Evolutionary conservation across 2,888 invertebrate genomes (phyloP).

Genomic region (Chydorus sphaericus): DNA sequence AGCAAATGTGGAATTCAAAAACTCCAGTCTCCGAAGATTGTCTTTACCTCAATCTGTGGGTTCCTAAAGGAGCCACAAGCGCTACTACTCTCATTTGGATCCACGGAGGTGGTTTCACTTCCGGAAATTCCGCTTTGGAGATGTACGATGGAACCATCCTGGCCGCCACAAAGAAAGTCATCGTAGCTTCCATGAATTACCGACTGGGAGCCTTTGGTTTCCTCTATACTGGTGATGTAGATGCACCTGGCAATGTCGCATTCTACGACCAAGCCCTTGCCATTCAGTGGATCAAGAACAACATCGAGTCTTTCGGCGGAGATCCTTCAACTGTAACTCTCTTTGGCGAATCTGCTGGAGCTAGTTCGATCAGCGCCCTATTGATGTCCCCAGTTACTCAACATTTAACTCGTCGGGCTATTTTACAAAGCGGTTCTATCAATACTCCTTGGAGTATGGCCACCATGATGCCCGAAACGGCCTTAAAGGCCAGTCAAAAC

Average conservation of each 20-base stretch:
- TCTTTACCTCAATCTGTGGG: conserved; percentile 88
- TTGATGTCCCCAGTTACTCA: conserved; percentile 79
- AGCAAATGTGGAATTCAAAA: conserved; percentile 95
- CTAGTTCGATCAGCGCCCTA: too few species aligned
- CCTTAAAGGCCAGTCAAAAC: too few species aligned
- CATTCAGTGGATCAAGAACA: conserved; percentile 82
- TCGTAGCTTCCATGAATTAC: conserved; percentile 93
- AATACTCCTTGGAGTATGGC: conserved; percentile 97
- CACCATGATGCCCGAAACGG: too few species aligned
- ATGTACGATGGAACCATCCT: conserved; percentile 87
- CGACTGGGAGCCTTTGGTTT: conserved; percentile 91
- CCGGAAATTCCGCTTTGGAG: conserved; percentile 79
- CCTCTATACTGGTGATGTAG: conserved; percentile 66
- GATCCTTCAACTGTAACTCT: too few species aligned
- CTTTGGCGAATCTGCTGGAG: too few species aligned
- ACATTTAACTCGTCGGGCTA: conserved; percentile 69
- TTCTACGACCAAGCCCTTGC: conserved; percentile 88
- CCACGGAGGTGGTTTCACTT: conserved; percentile 90
- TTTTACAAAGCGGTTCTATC: conserved; percentile 85
- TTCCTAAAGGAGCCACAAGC: conserved; percentile 39
- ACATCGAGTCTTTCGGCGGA: conserved; percentile 82
- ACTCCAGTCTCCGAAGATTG: conserved; percentile 91
- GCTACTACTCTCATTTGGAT: conserved; percentile 15
- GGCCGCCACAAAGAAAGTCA: conserved; percentile 75
- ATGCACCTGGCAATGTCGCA: conserved; percentile 77